Conservation (phyloP, 2,888 invertebrate genomes). For the Biston stratarius region DNA sequence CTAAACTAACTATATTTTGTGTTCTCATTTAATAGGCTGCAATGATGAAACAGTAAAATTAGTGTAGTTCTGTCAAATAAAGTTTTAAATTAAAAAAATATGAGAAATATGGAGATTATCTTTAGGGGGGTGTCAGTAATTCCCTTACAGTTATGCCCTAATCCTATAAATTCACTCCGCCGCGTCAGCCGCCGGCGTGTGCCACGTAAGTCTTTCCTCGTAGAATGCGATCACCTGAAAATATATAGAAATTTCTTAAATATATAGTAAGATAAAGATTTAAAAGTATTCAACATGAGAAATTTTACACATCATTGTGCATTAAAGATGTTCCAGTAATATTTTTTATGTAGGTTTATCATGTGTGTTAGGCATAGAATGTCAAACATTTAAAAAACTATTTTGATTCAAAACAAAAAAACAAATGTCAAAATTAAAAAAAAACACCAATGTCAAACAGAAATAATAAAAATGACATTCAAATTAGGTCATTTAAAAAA, state of each 20-base stretch:
- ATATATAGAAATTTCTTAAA: background rate
- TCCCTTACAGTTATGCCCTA: constrained; percentile 32
- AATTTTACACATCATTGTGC: no score
- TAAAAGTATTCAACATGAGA: no score
- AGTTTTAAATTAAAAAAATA: constrained; percentile 1
- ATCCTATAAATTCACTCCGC: constrained; percentile 45
- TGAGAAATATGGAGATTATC: constrained; percentile 13
- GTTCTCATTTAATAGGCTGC: background rate
- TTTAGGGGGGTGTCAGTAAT: constrained; percentile 9
- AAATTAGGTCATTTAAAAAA: no score
- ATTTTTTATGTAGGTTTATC: no score
- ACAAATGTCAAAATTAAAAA: no score
- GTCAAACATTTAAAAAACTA: no score
- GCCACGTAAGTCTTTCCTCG: constrained; percentile 98
- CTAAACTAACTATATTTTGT: background rate
- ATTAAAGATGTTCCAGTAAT: no score
- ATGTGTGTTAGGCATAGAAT: no score
- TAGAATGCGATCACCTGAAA: constrained; percentile 95
- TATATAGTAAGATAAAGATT: background rate
- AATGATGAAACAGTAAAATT: background rate
- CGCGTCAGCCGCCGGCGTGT: constrained; percentile 87
- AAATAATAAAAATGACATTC: no score
- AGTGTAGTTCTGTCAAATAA: background rate
- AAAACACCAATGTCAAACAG: no score
- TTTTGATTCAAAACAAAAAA: no score